Evolutionary conservation across 2,113 vertebrate species (phyloP), one percentile per base, ranked within the genome.

Genomic region (Paracanthobrama guichenoti): DNA sequence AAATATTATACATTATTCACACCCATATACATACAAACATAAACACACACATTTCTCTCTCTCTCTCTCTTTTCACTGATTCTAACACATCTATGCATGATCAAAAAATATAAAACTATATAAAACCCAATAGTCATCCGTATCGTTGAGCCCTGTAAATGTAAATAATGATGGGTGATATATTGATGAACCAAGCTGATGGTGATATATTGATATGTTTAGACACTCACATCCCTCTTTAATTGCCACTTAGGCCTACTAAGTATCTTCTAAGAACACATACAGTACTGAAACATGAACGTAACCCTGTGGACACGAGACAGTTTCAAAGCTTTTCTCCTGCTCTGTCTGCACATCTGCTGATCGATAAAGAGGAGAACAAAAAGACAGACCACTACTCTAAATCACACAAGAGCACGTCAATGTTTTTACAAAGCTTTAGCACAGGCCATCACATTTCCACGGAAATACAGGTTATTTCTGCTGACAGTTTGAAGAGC

Each of bases 351-450:
- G 42, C 59, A 67, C 60, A 44, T 57, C 50, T 6, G 74, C 85
- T 85, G 86, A 92, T 91, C 90, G 85, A 94, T 92, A 88, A 59
- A 50, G 88, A 92, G 87, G 87, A 92, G 92, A 92, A 91, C 88
- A 88, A 85, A 88, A 82, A 84, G 87, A 87, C 86, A 92, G 86
- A 87, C 85, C 86, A 83, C 88, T 44, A 48, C 20, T 85, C 87
- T 92, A 92, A 92, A 93, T 92, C 91, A 91, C 88, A 85, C 88
- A 57, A 62, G 62, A 81, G 82, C 89, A 90, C 28, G 20, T 89
- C 84, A 72, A 87, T 80, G 42, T 83, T 88, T 91, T 86, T 90
- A 89, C 91, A 90, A 86, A 89, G 85, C 83, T 81, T 67, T 74
- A 66, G 60, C 13, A 10, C 9, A 42, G 35, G 8, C 35, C 35